Base-by-base conservation (phyloP, 2,113 vertebrate genomes). In the Capreolus pygargus region DNA sequence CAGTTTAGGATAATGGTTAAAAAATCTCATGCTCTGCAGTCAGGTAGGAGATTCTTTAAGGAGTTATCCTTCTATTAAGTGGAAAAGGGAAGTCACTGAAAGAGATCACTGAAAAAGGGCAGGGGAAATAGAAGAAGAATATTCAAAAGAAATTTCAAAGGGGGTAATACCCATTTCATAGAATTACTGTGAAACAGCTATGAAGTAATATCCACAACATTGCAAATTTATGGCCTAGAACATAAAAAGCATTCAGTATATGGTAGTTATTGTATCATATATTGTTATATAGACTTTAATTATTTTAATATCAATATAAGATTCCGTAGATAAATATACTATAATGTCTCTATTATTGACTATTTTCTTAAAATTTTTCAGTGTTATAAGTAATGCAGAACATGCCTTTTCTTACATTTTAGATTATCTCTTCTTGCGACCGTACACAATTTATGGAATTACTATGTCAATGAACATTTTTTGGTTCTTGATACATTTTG, bases 271-370 rank as follows among this genome's bases (percentile, higher is more conserved):
- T 45, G 3, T 15, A 47, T 47, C 0, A 28, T 61, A 81, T 43
- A 17, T 55, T 54, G 2, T 81, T 95, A 47, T 17, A 45, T 36
- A 86, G 87, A 27, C 16, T 86, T 95, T 57, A 57, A 61, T 86
- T 54, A 95, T 92, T 90, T 97, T 93, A 89, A 57, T 86, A 92
- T 86, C 9, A 58, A 19, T 89, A 76, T 52, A 86, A 43, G 55
- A 86, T 89, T 67, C 30, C 54, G 83, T 45, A 76, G 23, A 47
- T 82, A 86, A 89, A 87, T 86, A 11, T 82, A 12, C 10, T 94
- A 12, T 79, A 83, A 52, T 78, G 60, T 81, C 28, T 91, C 86
- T 89, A 76, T 43, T 79, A 30, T 47, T 92, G 30, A 76, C n/a
- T 43, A 86, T 78, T 92, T 88, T 96, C 17, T 64, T 78, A 57